Evolutionary conservation across 2,888 invertebrate species (phyloP).

Genomic region (Tineola bisselliella): DNA sequence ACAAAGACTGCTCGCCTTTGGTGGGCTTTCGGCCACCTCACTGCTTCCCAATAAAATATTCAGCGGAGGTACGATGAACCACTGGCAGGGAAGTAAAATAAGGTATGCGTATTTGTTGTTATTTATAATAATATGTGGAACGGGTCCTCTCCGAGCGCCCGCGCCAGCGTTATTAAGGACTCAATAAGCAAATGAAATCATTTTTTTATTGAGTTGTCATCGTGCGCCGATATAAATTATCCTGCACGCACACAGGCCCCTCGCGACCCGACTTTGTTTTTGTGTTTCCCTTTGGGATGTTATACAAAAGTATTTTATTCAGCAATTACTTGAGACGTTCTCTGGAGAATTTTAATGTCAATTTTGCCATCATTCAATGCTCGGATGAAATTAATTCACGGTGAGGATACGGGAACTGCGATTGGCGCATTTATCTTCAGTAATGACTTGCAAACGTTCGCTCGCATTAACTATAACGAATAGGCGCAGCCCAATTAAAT

Average conservation of each 20-base stretch:
- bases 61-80: constrained; percentile 30
- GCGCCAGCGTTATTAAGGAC: constrained; percentile 58
- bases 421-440: constrained; percentile 42
- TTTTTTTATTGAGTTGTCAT: constrained; percentile 68
- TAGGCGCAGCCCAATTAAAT: constrained; percentile 51
- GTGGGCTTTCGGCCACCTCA: constrained; percentile 44
- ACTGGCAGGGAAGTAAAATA: constrained; percentile 6
- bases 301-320: constrained; percentile 65
- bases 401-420: constrained; percentile 32
- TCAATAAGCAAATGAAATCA: constrained; percentile 68
- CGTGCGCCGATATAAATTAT: constrained; percentile 62
- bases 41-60: constrained; percentile 23
- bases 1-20: constrained; percentile 27
- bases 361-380: constrained; percentile 64
- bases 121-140: constrained; percentile 52
- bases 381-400: constrained; percentile 58
- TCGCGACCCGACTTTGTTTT: constrained; percentile 41
- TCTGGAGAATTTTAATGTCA: constrained; percentile 62
- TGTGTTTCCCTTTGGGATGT: constrained; percentile 58
- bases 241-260: constrained; percentile 38
- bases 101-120: constrained; percentile 34
- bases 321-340: constrained; percentile 66
- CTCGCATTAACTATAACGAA: constrained; percentile 46
- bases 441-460: constrained; percentile 56
- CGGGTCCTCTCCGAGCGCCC: constrained; percentile 30